phyloP scores from a whole-genome alignment of 2,113 vertebrate genomes.

The Lophura nycthemera region DNA sequence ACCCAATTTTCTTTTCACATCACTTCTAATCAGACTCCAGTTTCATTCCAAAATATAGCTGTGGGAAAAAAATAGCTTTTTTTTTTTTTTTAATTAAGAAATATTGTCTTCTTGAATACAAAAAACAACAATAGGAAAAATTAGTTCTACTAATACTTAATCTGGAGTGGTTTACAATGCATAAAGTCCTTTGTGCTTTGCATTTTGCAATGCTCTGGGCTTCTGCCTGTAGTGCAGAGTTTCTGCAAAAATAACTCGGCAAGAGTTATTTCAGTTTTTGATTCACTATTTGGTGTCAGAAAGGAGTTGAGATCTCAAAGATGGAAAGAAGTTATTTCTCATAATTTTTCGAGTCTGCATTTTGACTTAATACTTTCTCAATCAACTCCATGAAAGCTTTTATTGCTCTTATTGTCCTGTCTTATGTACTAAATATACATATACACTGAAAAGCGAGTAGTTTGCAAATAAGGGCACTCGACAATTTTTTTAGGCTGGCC shows the following conservation, averaged over 20 bases:
- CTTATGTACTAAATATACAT: neutral
- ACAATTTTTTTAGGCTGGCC: neutral
- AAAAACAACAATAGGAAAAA: neutral
- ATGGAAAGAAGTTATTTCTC: neutral
- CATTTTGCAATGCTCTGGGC: neutral
- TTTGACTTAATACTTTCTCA: neutral
- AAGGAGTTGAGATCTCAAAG: neutral
- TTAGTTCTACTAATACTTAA: neutral
- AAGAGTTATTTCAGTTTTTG: neutral
- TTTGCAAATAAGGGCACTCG: neutral
- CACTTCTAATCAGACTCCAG: conserved; percentile 57
- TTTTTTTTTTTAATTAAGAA: conserved; percentile 21
- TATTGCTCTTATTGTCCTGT: neutral
- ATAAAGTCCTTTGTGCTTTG: conserved; percentile 12
- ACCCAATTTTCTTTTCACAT: conserved; percentile 59
- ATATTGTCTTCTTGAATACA: neutral
- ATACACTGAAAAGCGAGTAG: neutral
- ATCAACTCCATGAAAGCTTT: neutral
- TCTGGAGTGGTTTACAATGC: neutral
- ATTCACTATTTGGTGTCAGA: conserved; percentile 7
- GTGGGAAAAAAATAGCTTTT: conserved; percentile 67
- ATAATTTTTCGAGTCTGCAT: neutral
- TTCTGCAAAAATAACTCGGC: conserved; percentile 1
- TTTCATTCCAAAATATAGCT: conserved; percentile 49
- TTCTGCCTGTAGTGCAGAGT: conserved; percentile 12